Evolutionary conservation across 92 coral and sea anemone genomes (phyloP).

Genomic region (Actinernus sp.): DNA sequence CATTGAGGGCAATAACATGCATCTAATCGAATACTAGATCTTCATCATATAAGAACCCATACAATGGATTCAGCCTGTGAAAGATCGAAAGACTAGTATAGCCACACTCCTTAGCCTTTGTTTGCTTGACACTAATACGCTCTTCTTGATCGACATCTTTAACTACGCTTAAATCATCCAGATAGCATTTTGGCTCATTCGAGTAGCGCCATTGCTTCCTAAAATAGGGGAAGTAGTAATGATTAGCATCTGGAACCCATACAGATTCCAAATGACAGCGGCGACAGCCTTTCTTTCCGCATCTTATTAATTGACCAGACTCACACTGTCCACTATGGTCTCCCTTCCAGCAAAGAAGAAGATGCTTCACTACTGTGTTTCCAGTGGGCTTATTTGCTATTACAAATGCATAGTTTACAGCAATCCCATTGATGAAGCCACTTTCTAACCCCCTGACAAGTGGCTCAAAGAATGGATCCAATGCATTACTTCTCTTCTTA

Average conservation of each 20-base stretch:
- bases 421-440: constrained; percentile 70
- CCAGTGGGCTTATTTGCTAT: constrained; percentile 47
- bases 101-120: constrained; percentile 48
- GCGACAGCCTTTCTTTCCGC: constrained; percentile 68
- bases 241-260: constrained; percentile 59
- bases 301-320: constrained; percentile 63
- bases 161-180: constrained; percentile 31
- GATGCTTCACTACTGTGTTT: constrained; percentile 28
- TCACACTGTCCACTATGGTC: constrained; percentile 72
- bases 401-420: constrained; percentile 41
- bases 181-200: constrained; percentile 13
- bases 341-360: constrained; percentile 72
- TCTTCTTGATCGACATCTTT: constrained; percentile 69
- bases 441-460: constrained; percentile 40
- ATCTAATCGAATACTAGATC: constrained; percentile 66
- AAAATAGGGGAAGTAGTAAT: constrained; percentile 67
- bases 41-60: constrained; percentile 60
- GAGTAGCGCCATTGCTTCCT: constrained; percentile 60
- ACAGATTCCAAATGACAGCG: constrained; percentile 43
- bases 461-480: constrained; percentile 74
- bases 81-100: constrained; percentile 67
- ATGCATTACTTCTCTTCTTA: constrained; percentile 49
- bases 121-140: constrained; percentile 44
- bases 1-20: constrained; percentile 61
- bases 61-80: constrained; percentile 52